phyloP scores from a whole-genome alignment of 2,113 vertebrate genomes.

The Erythrocercus mccallii region DNA sequence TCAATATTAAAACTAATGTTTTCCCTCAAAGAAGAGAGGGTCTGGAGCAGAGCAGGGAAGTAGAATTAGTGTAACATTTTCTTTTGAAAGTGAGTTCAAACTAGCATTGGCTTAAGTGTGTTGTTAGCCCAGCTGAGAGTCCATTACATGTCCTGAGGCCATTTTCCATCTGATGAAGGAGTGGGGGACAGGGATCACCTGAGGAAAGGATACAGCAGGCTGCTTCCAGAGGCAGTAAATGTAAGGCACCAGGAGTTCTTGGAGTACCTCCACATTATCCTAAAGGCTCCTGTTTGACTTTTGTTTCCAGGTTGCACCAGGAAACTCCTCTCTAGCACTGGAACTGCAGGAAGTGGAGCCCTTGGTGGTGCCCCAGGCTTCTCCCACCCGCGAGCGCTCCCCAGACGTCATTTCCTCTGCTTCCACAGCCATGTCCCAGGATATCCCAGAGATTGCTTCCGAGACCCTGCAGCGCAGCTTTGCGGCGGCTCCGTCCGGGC shows the following conservation, averaged over 20 bases:
- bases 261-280: background rate
- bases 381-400: constrained; percentile 91
- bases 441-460: constrained; percentile 94
- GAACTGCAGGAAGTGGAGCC: constrained; percentile 86
- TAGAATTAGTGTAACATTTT: background rate
- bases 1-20: background rate
- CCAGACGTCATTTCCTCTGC: constrained; percentile 97
- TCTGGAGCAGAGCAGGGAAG: background rate
- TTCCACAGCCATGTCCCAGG: constrained; percentile 93
- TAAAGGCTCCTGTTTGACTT: background rate
- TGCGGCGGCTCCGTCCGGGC: constrained; percentile 37
- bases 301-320: constrained; percentile 59
- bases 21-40: background rate
- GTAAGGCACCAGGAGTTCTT: background rate
- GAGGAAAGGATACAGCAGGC: background rate
- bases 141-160: background rate
- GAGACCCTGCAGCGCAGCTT: constrained; percentile 86
- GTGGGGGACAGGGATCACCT: background rate
- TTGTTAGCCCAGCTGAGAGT: background rate
- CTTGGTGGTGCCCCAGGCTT: constrained; percentile 84
- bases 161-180: background rate
- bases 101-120: background rate
- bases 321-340: constrained; percentile 75
- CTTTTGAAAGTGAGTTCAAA: background rate
- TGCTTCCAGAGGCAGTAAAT: background rate